These are phyloP conservation scores for Pandemis corylana DNA, from an alignment of 2,888 invertebrate species.

Conservation along the genomic window DNA sequence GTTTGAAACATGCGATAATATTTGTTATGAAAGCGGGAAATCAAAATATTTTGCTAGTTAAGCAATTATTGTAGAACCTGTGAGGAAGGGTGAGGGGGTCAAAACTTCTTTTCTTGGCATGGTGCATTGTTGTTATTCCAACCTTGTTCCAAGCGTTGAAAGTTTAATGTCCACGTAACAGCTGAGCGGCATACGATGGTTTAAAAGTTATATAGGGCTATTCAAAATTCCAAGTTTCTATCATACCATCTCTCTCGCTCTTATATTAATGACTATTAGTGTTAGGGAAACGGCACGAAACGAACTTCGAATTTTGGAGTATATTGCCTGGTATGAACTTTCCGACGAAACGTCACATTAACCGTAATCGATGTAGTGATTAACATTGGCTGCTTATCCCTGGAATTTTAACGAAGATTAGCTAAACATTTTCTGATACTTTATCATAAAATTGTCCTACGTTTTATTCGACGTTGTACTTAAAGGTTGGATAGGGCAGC, in stretches of 20 bases:
- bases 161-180: neutral
- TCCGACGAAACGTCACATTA: neutral
- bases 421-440: conserved; percentile 5
- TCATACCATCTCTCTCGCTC: no score
- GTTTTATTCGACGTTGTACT: neutral
- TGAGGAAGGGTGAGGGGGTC: neutral
- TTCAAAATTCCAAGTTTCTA: no score
- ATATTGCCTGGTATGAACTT: neutral
- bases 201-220: neutral
- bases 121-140: neutral
- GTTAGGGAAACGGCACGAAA: no score
- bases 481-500: neutral
- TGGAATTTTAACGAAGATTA: conserved; percentile 2
- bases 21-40: conserved; percentile 33
- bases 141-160: neutral
- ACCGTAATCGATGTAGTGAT: conserved; percentile 9
- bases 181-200: neutral
- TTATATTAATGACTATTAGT: no score
- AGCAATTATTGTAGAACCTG: conserved; percentile 25
- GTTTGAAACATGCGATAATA: conserved; percentile 46
- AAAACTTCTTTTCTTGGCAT: neutral
- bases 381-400: neutral
- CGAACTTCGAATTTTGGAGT: no score
- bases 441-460: neutral
- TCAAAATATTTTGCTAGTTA: conserved; percentile 35